Base-by-base conservation (phyloP, 2,888 invertebrate species). In the Erannis defoliaria region DNA sequence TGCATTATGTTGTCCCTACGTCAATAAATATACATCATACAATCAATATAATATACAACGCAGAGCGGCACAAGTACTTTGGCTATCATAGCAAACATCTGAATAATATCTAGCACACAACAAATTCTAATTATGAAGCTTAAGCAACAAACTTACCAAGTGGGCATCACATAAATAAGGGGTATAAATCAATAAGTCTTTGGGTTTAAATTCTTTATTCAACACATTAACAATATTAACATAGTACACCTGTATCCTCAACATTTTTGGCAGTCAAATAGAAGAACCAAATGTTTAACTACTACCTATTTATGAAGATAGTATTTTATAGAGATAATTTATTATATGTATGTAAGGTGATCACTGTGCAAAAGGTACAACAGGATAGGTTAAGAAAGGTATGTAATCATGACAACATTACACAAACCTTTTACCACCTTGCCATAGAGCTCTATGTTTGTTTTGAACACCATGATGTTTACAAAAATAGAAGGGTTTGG, bases 51-150 rank as follows among this genome's bases (percentile, higher is more conserved):
- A 53, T 57, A 67, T 61, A 65, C 58, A 55, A 46, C 55, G 72
- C 54, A 68, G 62, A 57, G 70, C 23, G 19, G 49, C 16, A 23
- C 71, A 74, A 66, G 66, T 70, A 56, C 37, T 72, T 53, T 68
- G 16, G 70, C 71, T 72, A 69, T 75, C 65, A 77, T 80, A 82
- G 77, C 73, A 81, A 75, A 76, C 80, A 77, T 66, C 75, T 43
- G n/a, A 18, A 45, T 48, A 60, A 37, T 50, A 29, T 38, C 9
- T 12, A 29, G 6, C 35, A 37, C 16, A 33, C 51, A 16, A 31
- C 19, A 49, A 12, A 55, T 45, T 18, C 43, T 26, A 21, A 29
- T 21, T n/a, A 46, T 31, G 16, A 55, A 45, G 21, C 18, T 55
- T 42, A 55, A 9, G 5, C 18, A 49, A 35, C 26, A 26, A 23